Evolutionary conservation across 2,888 invertebrate species (phyloP).

Genomic region (Diarsia mendica): DNA sequence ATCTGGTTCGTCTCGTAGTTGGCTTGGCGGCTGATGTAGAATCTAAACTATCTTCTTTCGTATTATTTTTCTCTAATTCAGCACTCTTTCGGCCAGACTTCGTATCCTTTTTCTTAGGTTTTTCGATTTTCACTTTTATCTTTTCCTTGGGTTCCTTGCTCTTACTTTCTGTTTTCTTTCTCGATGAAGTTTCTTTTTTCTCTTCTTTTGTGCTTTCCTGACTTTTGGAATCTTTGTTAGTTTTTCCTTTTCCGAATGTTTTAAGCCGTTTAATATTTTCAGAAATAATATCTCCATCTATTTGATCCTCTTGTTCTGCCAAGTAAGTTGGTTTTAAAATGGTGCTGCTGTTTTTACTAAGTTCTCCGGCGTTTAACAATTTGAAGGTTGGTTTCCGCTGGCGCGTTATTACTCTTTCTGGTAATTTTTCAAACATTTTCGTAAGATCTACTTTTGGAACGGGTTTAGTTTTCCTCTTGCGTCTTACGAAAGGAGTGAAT

Average conservation of each 20-base stretch:
- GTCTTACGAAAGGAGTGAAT: conserved; percentile 75
- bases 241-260: conserved; percentile 72
- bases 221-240: conserved; percentile 60
- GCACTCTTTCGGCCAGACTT: conserved; percentile 40
- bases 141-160: conserved; percentile 57
- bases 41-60: conserved; percentile 32
- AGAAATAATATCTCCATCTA: conserved; percentile 78
- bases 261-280: conserved; percentile 81
- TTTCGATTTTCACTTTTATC: conserved; percentile 62
- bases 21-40: conserved; percentile 39
- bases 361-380: conserved; percentile 61
- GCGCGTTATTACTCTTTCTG: conserved; percentile 80
- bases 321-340: conserved; percentile 76
- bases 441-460: conserved; percentile 77
- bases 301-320: conserved; percentile 76
- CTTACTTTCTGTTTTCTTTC: conserved; percentile 42
- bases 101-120: conserved; percentile 51
- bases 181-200: conserved; percentile 31
- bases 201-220: conserved; percentile 42
- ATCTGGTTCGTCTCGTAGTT: conserved; percentile 62
- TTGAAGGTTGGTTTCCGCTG: conserved; percentile 81
- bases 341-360: conserved; percentile 62
- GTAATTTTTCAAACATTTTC: conserved; percentile 77
- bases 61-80: conserved; percentile 40
- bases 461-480: conserved; percentile 70